Conservation (phyloP, 2,113 vertebrate genomes). For the Octodon degus region DNA sequence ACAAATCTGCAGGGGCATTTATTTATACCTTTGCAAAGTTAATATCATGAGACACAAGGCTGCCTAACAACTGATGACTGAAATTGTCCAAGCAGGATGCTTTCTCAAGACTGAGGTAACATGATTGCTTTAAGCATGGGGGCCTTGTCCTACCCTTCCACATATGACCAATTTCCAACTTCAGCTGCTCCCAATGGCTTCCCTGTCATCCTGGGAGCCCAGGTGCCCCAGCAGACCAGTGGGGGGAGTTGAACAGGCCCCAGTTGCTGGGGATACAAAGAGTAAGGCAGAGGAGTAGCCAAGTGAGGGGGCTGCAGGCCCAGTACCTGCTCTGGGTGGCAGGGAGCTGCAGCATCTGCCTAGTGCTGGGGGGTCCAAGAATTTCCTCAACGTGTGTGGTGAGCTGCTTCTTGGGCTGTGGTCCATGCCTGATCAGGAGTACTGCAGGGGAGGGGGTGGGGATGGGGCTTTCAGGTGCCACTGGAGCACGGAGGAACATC, state of each 20-base stretch:
- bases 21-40: too few species aligned
- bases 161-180: too few species aligned
- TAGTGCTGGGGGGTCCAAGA: accelerated
- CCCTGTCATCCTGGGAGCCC: too few species aligned
- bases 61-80: too few species aligned
- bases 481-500: accelerated
- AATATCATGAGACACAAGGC: too few species aligned
- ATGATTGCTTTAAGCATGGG: too few species aligned
- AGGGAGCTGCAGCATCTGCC: accelerated
- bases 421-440: neutral
- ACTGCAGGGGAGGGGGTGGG: neutral
- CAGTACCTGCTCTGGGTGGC: neutral
- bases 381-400: neutral
- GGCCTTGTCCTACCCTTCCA: too few species aligned
- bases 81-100: too few species aligned
- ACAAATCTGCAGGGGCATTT: too few species aligned
- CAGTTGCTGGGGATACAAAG: accelerated
- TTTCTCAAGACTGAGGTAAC: too few species aligned
- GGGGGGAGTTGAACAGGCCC: accelerated
- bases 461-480: accelerated
- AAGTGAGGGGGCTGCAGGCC: accelerated
- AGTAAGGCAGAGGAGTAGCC: accelerated
- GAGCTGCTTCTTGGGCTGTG: neutral
- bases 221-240: accelerated
- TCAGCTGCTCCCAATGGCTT: too few species aligned